A percentile compares a stretch with the other conserved stretches of the same genome.
phyloP scores from a whole-genome alignment of 2,888 invertebrate genomes.

The Zaprionus bogoriensis region DNA sequence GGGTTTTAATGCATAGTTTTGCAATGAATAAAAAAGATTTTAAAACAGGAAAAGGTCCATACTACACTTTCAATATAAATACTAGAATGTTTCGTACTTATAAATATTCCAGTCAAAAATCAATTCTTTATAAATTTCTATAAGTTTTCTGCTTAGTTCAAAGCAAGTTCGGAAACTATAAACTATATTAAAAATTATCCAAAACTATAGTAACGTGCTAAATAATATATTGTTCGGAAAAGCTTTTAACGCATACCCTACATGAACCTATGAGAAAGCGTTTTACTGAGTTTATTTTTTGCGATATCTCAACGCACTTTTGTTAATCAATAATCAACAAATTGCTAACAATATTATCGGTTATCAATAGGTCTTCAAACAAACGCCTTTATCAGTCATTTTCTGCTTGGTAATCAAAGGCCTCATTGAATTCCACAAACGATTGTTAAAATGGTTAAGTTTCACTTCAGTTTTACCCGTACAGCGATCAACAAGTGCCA shows the following conservation, averaged over 20 bases:
- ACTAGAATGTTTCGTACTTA: too few relatives aligned
- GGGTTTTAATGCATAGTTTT: too few relatives aligned
- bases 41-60: too few relatives aligned
- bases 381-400: conserved; percentile 19
- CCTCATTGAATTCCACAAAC: neutral
- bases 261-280: neutral
- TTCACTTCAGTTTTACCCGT: neutral
- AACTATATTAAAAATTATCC: too few relatives aligned
- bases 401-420: conserved; percentile 9
- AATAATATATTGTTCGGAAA: too few relatives aligned
- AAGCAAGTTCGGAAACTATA: too few relatives aligned
- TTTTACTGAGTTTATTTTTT: neutral
- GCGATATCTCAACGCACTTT: neutral
- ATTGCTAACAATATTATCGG: conserved; percentile 1
- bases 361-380: conserved; percentile 6
- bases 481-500: neutral
- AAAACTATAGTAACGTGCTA: too few relatives aligned
- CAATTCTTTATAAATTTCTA: too few relatives aligned
- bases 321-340: neutral
- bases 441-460: neutral
- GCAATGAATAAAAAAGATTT: too few relatives aligned
- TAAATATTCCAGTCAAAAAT: too few relatives aligned
- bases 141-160: too few relatives aligned
- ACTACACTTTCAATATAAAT: too few relatives aligned
- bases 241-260: neutral